Conservation (phyloP, 1,140 invertebrate genomes). For the Drosophila mayri region DNA sequence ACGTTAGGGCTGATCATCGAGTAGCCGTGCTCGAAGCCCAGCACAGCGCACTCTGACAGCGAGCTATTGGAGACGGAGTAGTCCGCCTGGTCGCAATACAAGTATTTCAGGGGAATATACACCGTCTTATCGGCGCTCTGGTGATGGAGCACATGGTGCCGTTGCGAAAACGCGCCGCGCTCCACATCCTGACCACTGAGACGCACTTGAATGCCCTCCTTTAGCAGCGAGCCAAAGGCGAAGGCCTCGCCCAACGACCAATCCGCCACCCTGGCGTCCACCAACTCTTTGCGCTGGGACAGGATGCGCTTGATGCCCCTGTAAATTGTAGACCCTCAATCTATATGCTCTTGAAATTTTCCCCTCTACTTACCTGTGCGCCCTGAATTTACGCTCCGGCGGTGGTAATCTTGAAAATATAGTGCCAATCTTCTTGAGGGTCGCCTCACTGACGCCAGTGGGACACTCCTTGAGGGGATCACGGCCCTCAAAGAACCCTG, state of each 20-base stretch:
- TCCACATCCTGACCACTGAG: background rate
- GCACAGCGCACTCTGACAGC: background rate
- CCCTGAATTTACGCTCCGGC: background rate
- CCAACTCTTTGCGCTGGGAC: background rate
- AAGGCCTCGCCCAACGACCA: background rate
- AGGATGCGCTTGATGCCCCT: background rate
- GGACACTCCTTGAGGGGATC: background rate
- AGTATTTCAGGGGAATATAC: background rate
- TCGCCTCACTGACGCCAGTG: background rate
- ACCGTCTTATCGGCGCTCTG: constrained; percentile 1
- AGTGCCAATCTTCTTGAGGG: background rate
- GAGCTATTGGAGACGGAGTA: constrained; percentile 2
- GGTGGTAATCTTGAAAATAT: background rate
- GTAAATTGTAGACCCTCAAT: background rate
- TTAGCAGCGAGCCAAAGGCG: background rate
- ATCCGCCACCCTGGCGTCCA: background rate
- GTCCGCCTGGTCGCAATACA: background rate
- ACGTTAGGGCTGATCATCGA: background rate
- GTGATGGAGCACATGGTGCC: background rate
- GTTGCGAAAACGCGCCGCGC: background rate
- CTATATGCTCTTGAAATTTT: background rate
- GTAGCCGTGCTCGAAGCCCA: background rate
- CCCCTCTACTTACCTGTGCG: background rate
- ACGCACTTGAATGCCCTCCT: background rate
- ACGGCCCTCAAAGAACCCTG: background rate